Evolutionary conservation across 2,888 invertebrate species (phyloP).

Genomic region (Odontothrips loti): DNA sequence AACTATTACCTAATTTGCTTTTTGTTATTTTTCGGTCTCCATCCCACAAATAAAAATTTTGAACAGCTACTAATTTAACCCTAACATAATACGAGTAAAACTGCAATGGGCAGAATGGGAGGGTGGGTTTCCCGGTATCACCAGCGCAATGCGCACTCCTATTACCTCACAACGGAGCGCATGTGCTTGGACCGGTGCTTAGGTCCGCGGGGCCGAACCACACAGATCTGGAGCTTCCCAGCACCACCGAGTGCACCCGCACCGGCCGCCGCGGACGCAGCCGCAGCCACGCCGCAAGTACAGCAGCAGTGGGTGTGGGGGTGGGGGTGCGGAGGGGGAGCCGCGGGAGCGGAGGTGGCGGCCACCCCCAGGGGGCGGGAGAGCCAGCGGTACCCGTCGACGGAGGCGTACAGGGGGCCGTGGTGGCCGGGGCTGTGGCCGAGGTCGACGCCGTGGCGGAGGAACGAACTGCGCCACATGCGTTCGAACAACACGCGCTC

Average conservation of each 20-base stretch:
- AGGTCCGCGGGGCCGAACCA: slow-evolving; percentile 51
- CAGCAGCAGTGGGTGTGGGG: slow-evolving; percentile 39
- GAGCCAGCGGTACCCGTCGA: slow-evolving; percentile 10
- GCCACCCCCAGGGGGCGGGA: slow-evolving; percentile 51
- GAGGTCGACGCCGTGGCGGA: slow-evolving; percentile 33
- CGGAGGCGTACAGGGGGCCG: slow-evolving; percentile 35
- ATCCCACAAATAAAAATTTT: no score
- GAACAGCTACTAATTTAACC: no score
- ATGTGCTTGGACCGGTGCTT: slow-evolving; percentile 47
- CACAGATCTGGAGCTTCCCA: slow-evolving; percentile 51
- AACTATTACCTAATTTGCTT: no score
- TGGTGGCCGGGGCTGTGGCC: slow-evolving; percentile 36
- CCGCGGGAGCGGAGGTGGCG: slow-evolving; percentile 46
- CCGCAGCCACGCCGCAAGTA: slow-evolving; percentile 40
- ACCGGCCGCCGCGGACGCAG: no score
- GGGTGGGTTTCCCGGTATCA: no score
- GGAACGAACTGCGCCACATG: slow-evolving; percentile 65
- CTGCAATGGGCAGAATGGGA: no score
- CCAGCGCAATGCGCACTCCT: no score
- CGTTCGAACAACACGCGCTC: slow-evolving; percentile 66
- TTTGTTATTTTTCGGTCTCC: no score
- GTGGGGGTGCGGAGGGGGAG: slow-evolving; percentile 36
- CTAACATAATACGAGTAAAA: no score
- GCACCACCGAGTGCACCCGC: slow-evolving; percentile 30
- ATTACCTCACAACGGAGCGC: slow-evolving; percentile 63